Evolutionary conservation across 2,888 invertebrate genomes (phyloP), one percentile per base, ranked within the genome.

Genomic region (Allacma fusca): DNA sequence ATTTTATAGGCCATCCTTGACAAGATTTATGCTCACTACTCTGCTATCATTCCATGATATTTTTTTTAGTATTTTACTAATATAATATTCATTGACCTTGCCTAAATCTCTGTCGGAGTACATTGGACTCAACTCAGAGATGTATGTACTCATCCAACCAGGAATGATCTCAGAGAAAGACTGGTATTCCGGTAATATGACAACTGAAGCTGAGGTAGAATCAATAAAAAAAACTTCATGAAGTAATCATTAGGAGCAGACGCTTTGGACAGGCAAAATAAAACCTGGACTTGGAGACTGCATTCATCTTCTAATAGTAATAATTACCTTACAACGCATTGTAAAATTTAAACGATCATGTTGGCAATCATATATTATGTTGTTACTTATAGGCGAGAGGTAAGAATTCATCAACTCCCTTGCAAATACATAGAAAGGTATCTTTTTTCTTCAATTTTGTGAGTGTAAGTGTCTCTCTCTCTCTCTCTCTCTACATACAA

Each of bases 31-130:
- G n/a, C 24, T 62, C 19, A 23, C 26, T 23, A 1, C 26, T 62
- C 26, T n/a, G 7, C 21, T 21, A 2, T 21, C 26, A 12, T 62
- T 12, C 62, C n/a, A 40, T 73, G 28, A 21, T 28, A 73, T 62
- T 62, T 64, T 73, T 59, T 64, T 59, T 40, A 40, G 73, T 62
- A 62, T 62, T 73, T 59, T 62, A 59, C 34, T 64, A 62, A 73
- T 73, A 34, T 28, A 64, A 64, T 73, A 62, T 73, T 73, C 64
- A 64, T 73, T 73, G 57, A 73, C 62, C 43, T 73, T 73, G 16
- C 50, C 28, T 43, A 12, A 29, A 34, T 21, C 1, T 50, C 40
- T 50, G 7, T 50, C 16, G n/a, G 19, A 50, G 50, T 16, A n/a
- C n/a, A 50, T 50, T 34, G 34, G 34, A 34, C 34, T 34, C 5